These are phyloP conservation scores for Drosophila virilis DNA, from an alignment of 1,140 invertebrate genomes.

Conservation along the genomic window DNA sequence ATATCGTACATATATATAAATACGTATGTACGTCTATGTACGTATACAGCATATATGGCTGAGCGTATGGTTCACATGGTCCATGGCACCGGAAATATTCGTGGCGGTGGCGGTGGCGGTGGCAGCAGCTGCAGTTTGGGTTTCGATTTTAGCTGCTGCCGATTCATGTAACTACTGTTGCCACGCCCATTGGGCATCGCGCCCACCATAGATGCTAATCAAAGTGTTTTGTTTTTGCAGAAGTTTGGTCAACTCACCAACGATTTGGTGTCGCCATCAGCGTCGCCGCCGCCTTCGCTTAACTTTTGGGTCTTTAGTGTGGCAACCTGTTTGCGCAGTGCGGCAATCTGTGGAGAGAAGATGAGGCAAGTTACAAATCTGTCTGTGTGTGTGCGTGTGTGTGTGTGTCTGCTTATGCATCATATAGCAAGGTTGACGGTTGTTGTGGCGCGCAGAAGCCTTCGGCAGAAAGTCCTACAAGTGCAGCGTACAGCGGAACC, in stretches of 20 bases:
- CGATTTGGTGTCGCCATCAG: constrained; percentile 41
- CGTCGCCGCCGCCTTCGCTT: constrained; percentile 34
- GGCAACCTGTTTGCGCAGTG: constrained; percentile 69
- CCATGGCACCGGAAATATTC: constrained; percentile 15
- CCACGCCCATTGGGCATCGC: background rate
- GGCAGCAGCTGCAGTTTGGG: background rate
- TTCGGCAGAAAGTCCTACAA: constrained; percentile 48
- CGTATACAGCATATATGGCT: background rate
- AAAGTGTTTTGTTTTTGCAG: constrained; percentile 30
- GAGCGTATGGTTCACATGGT: constrained; percentile 10
- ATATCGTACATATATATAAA: constrained; percentile 7
- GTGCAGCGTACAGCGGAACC: constrained; percentile 9
- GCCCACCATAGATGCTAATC: constrained; percentile 13
- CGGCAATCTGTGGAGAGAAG: constrained; percentile 61
- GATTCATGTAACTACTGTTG: constrained; percentile 12
- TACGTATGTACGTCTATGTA: background rate
- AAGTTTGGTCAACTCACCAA: constrained; percentile 54
- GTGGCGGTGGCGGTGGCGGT: background rate
- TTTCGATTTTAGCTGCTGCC: constrained; percentile 8
- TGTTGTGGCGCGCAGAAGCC: background rate
- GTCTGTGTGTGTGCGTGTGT: background rate
- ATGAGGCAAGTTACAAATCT: constrained; percentile 10
- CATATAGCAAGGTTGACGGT: background rate
- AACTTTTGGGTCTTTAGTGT: constrained; percentile 59
- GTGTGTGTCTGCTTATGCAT: background rate